Base-by-base conservation (phyloP, 2,797 vertebrate species). In the Tinamus major region DNA sequence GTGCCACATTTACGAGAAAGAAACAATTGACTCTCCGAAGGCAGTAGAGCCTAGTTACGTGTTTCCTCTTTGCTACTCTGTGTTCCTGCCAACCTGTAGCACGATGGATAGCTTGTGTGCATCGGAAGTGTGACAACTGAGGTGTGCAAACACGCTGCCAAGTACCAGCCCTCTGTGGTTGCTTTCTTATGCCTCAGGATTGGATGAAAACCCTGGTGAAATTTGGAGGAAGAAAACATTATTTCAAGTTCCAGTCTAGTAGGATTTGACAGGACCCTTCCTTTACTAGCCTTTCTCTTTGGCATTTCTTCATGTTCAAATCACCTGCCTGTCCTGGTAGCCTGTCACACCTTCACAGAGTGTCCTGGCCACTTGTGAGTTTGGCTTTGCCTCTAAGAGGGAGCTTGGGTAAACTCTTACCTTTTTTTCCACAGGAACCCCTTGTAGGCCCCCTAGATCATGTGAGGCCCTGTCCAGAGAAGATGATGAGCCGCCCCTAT, bases 21-120 rank as follows among this genome's bases (percentile, higher is more conserved):
- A 83, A 92, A 46, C n/a, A 63, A 42, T 11, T 78, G 41, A 87
- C 49, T 44, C 63, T 94, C 55, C 85, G 42, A 33, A 69, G 26
- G 33, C 42, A 75, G 37, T 62, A 46, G 83, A 80, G 62, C 44
- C 72, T 85, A 92, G 89, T 85, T 81, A 59, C 8, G 17, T 11
- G 12, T 79, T 90, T 70, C 75, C 51, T 41, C 31, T 85, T 91
- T 78, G 69, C 21, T 85, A n/a, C 33, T 48, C 26, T 53, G 7
- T 78, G 37, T 71, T 94, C 6, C 62, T 92, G 31, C 48, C 35
- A 55, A 37, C 29, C 39, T 87, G 21, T 41, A 21, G 51, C 2
- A 33, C 74, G 29, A 53, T 64, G 85, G 26, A 29, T 29, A 17
- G 35, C n/a, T 24, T 33, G 51, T 35, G 37, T 35, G 15, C 14